Evolutionary conservation across 1,140 invertebrate genomes (phyloP).

Genomic region (Panulirus ornatus): DNA sequence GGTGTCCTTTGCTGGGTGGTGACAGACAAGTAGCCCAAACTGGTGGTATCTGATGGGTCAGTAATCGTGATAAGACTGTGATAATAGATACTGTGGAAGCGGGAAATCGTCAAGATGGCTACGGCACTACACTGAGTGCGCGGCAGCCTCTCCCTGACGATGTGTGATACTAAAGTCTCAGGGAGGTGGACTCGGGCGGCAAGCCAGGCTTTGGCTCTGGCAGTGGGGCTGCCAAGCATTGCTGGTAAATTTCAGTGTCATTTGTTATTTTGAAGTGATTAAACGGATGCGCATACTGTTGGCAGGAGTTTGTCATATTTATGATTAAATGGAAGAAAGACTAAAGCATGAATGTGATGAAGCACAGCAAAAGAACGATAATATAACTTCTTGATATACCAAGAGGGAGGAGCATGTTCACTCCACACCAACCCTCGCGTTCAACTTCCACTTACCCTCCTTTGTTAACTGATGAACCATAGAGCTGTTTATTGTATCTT

Average conservation of each 20-base stretch:
- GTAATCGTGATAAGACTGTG: neutral
- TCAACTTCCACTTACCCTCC: no score
- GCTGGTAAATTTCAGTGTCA: neutral
- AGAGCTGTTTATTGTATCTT: no score
- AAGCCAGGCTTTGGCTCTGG: neutral
- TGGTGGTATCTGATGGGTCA: slow-evolving; percentile 29
- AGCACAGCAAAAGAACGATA: no score
- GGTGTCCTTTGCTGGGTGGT: neutral
- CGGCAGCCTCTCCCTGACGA: slow-evolving; percentile 37
- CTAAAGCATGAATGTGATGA: no score
- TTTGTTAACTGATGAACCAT: no score
- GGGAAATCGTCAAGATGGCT: slow-evolving; percentile 23
- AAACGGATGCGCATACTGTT: no score
- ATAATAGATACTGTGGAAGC: neutral
- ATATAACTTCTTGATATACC: no score
- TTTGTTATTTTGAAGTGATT: no score
- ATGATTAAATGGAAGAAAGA: no score
- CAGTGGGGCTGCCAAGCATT: neutral
- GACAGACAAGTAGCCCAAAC: neutral
- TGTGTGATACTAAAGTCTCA: neutral
- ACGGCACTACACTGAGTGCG: slow-evolving; percentile 71
- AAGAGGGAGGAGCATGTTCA: no score
- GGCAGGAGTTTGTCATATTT: no score
- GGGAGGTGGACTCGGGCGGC: neutral
- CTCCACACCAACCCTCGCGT: no score